Conservation (phyloP, 1,140 invertebrate species). For the Cecropterus lyciades region DNA sequence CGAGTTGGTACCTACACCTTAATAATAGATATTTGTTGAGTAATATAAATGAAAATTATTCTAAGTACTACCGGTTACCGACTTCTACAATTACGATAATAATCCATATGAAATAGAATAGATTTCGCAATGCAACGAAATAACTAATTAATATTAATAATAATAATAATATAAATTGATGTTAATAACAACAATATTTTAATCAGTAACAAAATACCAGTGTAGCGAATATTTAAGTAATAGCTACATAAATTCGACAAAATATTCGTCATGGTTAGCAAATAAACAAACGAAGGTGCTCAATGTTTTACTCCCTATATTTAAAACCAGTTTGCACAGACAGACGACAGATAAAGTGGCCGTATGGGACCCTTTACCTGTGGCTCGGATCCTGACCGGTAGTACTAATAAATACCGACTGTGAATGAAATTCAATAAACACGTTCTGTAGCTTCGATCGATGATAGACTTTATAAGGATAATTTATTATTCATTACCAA, state of each 20-base stretch:
- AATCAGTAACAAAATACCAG: no score
- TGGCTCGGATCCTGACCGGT: slow-evolving; percentile 21
- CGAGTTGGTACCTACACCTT: no score
- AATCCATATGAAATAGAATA: slow-evolving; percentile 1
- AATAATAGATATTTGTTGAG: neutral
- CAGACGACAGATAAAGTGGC: slow-evolving; percentile 15
- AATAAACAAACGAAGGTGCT: slow-evolving; percentile 26
- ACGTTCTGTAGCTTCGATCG: slow-evolving; percentile 30
- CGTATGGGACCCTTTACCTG: slow-evolving; percentile 23
- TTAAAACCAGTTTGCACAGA: slow-evolving; percentile 30
- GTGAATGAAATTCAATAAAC: slow-evolving; percentile 39
- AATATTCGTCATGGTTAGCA: slow-evolving; percentile 9
- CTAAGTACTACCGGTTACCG: slow-evolving; percentile 21
- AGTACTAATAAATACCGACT: slow-evolving; percentile 32
- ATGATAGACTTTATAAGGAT: slow-evolving; percentile 45
- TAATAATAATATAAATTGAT: neutral
- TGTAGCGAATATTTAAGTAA: neutral
- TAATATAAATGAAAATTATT: neutral
- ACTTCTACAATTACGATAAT: neutral
- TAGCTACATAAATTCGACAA: neutral
- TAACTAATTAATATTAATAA: neutral
- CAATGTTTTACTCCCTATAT: slow-evolving; percentile 23
- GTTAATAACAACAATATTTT: neutral
- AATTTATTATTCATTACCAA: slow-evolving; percentile 47
- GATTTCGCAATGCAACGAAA: slow-evolving; percentile 24